These are phyloP conservation scores for Drosophila sucinea DNA, from an alignment of 1,140 invertebrate species.

Conservation along the genomic window DNA sequence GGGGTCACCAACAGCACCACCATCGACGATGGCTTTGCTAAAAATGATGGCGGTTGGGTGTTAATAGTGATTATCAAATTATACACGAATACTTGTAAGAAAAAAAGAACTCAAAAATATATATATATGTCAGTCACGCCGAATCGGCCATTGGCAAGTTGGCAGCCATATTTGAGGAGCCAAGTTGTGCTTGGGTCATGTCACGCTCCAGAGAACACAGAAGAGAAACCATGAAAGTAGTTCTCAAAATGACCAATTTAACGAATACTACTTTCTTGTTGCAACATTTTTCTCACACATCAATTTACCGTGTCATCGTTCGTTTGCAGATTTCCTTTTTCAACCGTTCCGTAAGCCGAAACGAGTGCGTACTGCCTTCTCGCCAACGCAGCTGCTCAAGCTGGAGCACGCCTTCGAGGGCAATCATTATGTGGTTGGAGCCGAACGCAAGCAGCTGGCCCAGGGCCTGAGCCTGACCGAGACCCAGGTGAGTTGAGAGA, in stretches of 20 bases:
- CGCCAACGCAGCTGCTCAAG: constrained; percentile 95
- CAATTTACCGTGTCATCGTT: not conserved
- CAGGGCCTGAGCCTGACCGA: constrained; percentile 93
- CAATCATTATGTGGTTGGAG: constrained; percentile 98
- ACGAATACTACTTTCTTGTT: not conserved
- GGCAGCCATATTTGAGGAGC: constrained; percentile 52
- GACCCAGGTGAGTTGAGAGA: constrained; percentile 89
- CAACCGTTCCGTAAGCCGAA: constrained; percentile 98
- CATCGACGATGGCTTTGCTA: not conserved
- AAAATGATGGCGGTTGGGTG: constrained; percentile 26
- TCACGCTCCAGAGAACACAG: constrained; percentile 11
- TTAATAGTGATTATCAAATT: constrained; percentile 48
- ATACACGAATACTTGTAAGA: constrained; percentile 18
- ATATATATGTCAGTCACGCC: constrained; percentile 42
- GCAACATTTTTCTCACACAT: not conserved
- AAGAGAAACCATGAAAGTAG: not conserved
- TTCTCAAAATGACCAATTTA: not conserved
- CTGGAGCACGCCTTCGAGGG: constrained; percentile 97
- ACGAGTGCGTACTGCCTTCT: constrained; percentile 96
- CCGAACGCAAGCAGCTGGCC: constrained; percentile 96
- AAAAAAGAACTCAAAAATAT: constrained; percentile 17
- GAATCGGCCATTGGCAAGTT: constrained; percentile 34
- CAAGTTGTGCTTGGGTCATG: constrained; percentile 4
- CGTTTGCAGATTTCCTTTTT: constrained; percentile 92
- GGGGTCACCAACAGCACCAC: constrained; percentile 15